phyloP scores from a whole-genome alignment of 2,113 vertebrate genomes.

The Smithornis capensis region DNA sequence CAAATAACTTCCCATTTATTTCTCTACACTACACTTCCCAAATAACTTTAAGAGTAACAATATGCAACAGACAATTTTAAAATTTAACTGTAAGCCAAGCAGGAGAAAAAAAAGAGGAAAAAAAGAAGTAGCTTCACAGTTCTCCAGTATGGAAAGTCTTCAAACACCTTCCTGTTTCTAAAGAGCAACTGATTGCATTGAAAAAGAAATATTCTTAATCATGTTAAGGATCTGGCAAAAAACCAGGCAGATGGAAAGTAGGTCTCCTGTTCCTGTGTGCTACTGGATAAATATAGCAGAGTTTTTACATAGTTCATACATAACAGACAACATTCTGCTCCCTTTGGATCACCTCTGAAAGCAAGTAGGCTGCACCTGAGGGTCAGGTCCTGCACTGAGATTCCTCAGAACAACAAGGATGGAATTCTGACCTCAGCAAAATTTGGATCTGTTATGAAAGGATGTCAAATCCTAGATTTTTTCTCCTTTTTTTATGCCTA shows the following conservation, averaged over 20 bases:
- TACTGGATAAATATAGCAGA: background rate
- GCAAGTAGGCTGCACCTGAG: background rate
- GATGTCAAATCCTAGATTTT: background rate
- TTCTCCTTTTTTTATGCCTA: background rate
- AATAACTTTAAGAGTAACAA: background rate
- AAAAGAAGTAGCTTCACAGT: background rate
- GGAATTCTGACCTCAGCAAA: background rate
- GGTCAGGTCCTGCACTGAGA: background rate
- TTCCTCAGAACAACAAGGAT: background rate
- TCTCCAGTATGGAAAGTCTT: background rate
- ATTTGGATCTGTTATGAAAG: background rate
- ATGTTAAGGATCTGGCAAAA: background rate
- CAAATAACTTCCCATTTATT: conserved; percentile 32
- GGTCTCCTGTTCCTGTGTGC: background rate
- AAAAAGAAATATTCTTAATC: background rate
- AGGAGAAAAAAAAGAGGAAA: background rate
- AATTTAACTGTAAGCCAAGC: background rate
- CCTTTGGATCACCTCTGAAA: background rate
- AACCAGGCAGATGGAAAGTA: background rate
- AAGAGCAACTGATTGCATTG: conserved; percentile 2
- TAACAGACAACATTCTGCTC: background rate
- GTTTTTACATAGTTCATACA: background rate
- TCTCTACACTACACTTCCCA: background rate
- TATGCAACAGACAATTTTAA: background rate
- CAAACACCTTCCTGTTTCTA: background rate